Evolutionary conservation across 2,797 vertebrate genomes (phyloP).

Genomic region (Coregonus ussuriensis): DNA sequence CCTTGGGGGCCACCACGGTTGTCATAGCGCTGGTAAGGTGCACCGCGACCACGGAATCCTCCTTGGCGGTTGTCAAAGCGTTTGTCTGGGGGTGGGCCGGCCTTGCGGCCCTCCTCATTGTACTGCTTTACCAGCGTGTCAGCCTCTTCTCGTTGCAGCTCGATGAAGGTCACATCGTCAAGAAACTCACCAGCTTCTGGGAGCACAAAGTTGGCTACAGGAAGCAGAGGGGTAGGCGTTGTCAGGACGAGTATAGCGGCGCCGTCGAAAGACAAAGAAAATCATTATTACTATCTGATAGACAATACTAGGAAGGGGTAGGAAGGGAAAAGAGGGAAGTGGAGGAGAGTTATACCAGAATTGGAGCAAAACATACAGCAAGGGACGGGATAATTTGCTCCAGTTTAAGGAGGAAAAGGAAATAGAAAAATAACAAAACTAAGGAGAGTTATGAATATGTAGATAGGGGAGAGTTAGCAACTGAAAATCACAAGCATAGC

Average conservation of each 20-base stretch:
- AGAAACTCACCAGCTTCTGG: slow-evolving; percentile 90
- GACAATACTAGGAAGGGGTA: slow-evolving; percentile 21
- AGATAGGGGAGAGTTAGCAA: slow-evolving; percentile 4
- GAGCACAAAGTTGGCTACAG: slow-evolving; percentile 87
- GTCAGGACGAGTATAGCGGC: slow-evolving; percentile 75
- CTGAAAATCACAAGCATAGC: slow-evolving; percentile 30
- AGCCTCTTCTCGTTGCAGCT: slow-evolving; percentile 84
- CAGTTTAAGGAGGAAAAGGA: slow-evolving; percentile 41
- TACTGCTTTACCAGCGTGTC: slow-evolving; percentile 86
- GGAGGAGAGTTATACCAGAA: slow-evolving; percentile 18
- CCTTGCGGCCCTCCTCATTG: slow-evolving; percentile 90
- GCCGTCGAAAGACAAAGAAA: slow-evolving; percentile 76
- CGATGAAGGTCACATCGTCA: slow-evolving; percentile 81
- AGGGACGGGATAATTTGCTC: slow-evolving; percentile 54
- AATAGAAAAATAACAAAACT: slow-evolving; percentile 29
- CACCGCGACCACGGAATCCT: slow-evolving; percentile 77
- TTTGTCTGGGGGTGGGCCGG: slow-evolving; percentile 88
- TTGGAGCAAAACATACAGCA: slow-evolving; percentile 5
- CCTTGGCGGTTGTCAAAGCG: slow-evolving; percentile 84
- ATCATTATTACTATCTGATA: slow-evolving; percentile 63
- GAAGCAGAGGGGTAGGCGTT: slow-evolving; percentile 53
- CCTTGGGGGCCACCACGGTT: slow-evolving; percentile 76
- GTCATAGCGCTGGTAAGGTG: slow-evolving; percentile 81
- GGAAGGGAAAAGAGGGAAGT: slow-evolving; percentile 26
- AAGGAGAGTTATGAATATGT: slow-evolving; percentile 35